phyloP scores from a whole-genome alignment of 2,113 vertebrate genomes.

The Camelus dromedarius region DNA sequence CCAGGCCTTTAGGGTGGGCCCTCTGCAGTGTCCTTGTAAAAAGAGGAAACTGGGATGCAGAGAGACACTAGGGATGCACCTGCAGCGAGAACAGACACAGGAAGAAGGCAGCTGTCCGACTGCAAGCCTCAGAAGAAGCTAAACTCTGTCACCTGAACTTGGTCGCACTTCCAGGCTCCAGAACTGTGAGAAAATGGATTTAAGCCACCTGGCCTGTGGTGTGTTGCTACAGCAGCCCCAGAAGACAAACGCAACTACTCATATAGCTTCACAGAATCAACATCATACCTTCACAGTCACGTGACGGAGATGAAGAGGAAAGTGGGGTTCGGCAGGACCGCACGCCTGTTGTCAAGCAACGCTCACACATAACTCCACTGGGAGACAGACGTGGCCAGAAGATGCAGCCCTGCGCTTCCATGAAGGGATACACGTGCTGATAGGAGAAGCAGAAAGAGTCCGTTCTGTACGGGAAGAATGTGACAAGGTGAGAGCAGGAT shows the following conservation, averaged over 20 bases:
- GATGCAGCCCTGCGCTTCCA: not conserved
- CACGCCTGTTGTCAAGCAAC: fast-evolving
- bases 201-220: too few species aligned
- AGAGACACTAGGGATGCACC: not conserved
- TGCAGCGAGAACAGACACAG: not conserved
- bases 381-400: not conserved
- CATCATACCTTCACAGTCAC: not conserved
- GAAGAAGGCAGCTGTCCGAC: not conserved
- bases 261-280: not conserved
- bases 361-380: not conserved
- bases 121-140: not conserved
- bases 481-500: not conserved
- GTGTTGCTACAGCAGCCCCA: not conserved
- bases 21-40: not conserved
- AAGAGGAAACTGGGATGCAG: not conserved
- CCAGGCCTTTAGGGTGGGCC: not conserved
- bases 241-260: not conserved
- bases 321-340: not conserved
- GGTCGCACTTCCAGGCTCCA: not conserved
- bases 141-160: not conserved
- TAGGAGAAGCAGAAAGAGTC: not conserved
- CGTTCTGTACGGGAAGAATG: not conserved
- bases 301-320: not conserved
- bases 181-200: not conserved
- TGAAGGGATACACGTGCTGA: not conserved